Evolutionary conservation across 1,140 invertebrate species (phyloP).

Genomic region (Bathynomus jamesi): DNA sequence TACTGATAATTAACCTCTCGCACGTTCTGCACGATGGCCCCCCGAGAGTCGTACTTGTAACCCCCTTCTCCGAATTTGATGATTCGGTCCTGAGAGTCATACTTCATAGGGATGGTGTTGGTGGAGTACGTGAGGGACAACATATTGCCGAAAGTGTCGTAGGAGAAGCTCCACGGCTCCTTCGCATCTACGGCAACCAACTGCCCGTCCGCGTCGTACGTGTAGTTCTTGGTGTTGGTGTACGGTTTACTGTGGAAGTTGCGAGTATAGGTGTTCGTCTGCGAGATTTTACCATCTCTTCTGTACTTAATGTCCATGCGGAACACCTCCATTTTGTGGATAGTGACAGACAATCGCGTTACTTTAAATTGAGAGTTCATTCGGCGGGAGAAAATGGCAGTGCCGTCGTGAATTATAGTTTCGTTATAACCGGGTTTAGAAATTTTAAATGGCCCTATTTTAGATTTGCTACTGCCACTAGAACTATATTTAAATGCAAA

Average conservation of each 20-base stretch:
- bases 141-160: conserved; percentile 91
- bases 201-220: conserved; percentile 85
- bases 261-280: conserved; percentile 76
- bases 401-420: conserved; percentile 73
- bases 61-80: conserved; percentile 80
- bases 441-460: conserved; percentile 58
- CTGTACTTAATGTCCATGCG: conserved; percentile 80
- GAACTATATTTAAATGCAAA: conserved; percentile 66
- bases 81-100: conserved; percentile 78
- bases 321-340: conserved; percentile 78
- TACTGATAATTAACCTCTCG: conserved; percentile 87
- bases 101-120: conserved; percentile 83
- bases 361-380: conserved; percentile 67
- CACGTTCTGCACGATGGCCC: conserved; percentile 82
- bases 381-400: conserved; percentile 70
- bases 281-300: conserved; percentile 63
- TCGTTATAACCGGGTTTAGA: conserved; percentile 55
- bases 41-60: conserved; percentile 77
- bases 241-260: conserved; percentile 80
- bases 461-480: conserved; percentile 69
- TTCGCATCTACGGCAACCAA: conserved; percentile 78
- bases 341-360: conserved; percentile 68
- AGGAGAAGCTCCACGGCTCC: conserved; percentile 88
- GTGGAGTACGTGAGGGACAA: conserved; percentile 75
- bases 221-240: conserved; percentile 83